phyloP scores from a whole-genome alignment of 2,888 invertebrate species.

The Piscicola geometra region DNA sequence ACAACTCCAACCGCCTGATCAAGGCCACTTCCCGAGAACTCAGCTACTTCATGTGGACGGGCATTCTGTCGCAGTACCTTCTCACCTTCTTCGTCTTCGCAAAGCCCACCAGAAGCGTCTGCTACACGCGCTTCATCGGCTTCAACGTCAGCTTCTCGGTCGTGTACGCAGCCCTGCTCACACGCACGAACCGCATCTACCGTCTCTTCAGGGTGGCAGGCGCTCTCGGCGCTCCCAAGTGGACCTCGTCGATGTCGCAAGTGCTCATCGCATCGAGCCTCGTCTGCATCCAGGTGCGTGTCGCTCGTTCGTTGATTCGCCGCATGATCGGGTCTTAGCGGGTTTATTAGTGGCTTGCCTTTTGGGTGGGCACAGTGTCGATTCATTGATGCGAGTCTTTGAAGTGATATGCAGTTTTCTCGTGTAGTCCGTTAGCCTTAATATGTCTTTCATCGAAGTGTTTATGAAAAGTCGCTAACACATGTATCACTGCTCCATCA shows the following conservation, averaged over 20 bases:
- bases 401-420: neutral
- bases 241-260: conserved; percentile 49
- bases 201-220: conserved; percentile 41
- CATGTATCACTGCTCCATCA: too few species aligned
- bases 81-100: conserved; percentile 47
- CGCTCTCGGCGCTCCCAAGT: conserved; percentile 46
- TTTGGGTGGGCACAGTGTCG: neutral
- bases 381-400: neutral
- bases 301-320: too few species aligned
- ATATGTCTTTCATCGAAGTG: too few species aligned
- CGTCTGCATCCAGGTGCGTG: conserved; percentile 48
- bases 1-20: conserved; percentile 48
- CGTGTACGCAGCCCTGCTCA: conserved; percentile 50
- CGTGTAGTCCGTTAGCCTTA: too few species aligned
- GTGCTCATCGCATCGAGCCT: conserved; percentile 46
- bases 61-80: conserved; percentile 47
- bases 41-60: conserved; percentile 48
- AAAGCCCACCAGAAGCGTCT: conserved; percentile 45
- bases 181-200: conserved; percentile 51
- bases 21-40: conserved; percentile 51
- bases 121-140: conserved; percentile 48
- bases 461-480: too few species aligned
- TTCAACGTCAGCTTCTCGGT: conserved; percentile 51
- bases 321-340: too few species aligned
- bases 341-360: neutral